A percentile compares a stretch with the other conserved stretches of the same genome.
phyloP scores from a whole-genome alignment of 64 coral and sea anemone genomes.

The Montipora foliosa region DNA sequence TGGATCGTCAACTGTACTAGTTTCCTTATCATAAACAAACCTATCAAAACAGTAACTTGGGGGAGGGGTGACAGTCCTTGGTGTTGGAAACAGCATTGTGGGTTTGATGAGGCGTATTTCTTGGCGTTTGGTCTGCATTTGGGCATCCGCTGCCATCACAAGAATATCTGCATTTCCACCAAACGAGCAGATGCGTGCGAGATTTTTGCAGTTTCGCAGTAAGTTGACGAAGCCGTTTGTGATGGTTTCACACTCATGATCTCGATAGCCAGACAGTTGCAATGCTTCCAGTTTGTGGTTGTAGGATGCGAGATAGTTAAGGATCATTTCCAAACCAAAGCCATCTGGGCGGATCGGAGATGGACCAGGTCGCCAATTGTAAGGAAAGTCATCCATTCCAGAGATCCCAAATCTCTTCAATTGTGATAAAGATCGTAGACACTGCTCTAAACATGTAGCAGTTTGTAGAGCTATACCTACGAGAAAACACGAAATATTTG shows the following conservation, averaged over 20 bases:
- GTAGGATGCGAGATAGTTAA: conserved; percentile 37
- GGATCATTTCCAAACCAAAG: conserved; percentile 42
- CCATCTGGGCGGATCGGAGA: conserved; percentile 11
- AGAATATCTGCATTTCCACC: conserved; percentile 56
- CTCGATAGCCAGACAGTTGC: conserved; percentile 39
- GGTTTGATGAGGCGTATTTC: conserved; percentile 56
- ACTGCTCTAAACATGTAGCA: conserved; percentile 22
- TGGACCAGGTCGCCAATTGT: neutral
- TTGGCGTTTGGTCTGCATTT: conserved; percentile 22
- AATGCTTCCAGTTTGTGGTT: conserved; percentile 52
- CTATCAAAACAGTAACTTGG: conserved; percentile 54
- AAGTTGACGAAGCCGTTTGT: conserved; percentile 39
- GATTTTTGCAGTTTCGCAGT: conserved; percentile 34
- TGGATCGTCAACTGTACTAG: conserved; percentile 17
- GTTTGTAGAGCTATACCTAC: conserved; percentile 29
- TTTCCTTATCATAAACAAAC: conserved; percentile 45
- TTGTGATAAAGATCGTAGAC: conserved; percentile 12
- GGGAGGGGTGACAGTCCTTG: conserved; percentile 50
- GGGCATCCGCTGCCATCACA: conserved; percentile 56
- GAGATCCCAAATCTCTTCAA: conserved; percentile 54
- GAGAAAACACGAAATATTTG: conserved; percentile 26
- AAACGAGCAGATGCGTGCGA: conserved; percentile 46
- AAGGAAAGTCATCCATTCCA: neutral
- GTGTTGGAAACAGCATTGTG: conserved; percentile 66
- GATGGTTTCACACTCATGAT: conserved; percentile 28